phyloP scores from a whole-genome alignment of 1,140 invertebrate genomes.

The Lamellibrachia luymesi region DNA sequence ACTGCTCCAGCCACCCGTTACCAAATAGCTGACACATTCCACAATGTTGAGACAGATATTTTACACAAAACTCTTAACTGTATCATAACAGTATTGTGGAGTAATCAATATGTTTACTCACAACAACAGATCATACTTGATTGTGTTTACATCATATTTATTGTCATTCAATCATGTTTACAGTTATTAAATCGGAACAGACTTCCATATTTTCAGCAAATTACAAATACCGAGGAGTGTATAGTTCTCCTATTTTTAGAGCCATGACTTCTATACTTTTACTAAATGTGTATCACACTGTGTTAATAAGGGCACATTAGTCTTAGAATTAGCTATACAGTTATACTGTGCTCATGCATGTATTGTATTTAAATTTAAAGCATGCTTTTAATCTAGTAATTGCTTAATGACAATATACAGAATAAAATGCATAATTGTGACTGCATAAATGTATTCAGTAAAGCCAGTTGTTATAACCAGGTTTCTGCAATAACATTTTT shows the following conservation, averaged over 20 bases:
- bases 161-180: background rate
- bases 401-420: too few species aligned
- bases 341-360: too few species aligned
- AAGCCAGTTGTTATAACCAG: too few species aligned
- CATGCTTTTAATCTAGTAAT: too few species aligned
- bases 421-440: too few species aligned
- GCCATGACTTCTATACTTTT: background rate
- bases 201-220: background rate
- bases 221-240: too few species aligned
- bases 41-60: background rate
- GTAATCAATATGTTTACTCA: background rate
- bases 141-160: background rate
- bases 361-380: too few species aligned
- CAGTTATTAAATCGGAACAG: background rate
- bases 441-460: too few species aligned
- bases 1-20: background rate
- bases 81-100: background rate
- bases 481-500: background rate
- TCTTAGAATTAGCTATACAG: too few species aligned
- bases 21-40: background rate
- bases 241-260: background rate
- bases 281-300: background rate
- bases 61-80: background rate
- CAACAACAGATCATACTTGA: background rate
- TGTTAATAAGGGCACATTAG: too few species aligned